Percentiles rank a stretch among this genome's conserved stretches.
Conservation (phyloP, 2,797 vertebrate genomes). For the Periparus ater region DNA sequence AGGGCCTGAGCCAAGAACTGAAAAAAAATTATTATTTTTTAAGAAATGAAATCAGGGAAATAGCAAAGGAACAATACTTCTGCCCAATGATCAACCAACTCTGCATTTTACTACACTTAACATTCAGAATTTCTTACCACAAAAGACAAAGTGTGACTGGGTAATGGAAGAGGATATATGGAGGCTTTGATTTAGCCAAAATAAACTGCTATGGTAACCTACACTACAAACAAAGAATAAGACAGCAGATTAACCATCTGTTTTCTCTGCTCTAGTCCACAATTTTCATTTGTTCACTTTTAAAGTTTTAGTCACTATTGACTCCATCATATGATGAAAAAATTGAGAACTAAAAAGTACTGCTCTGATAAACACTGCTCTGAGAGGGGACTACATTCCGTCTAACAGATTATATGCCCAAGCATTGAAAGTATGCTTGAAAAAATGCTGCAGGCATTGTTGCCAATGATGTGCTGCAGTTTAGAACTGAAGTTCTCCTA, state of each 20-base stretch:
- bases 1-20: neutral
- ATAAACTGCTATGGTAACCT: neutral
- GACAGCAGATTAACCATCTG: neutral
- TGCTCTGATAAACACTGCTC: neutral
- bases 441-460: neutral
- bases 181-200: neutral
- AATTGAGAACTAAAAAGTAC: neutral
- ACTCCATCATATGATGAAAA: neutral
- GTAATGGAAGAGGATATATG: neutral
- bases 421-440: neutral
- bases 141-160: neutral
- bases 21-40: neutral
- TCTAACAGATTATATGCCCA: neutral
- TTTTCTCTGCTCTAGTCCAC: neutral
- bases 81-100: neutral
- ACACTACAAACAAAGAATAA: neutral
- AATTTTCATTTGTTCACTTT: neutral
- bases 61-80: neutral
- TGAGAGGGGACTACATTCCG: neutral
- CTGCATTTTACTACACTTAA: neutral
- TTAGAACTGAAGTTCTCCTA: neutral
- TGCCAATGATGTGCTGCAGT: neutral
- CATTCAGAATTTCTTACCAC: neutral
- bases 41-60: neutral
- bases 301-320: neutral